Percentiles rank a stretch among this genome's conserved stretches.
These are phyloP conservation scores for Pluvialis apricaria DNA, from an alignment of 2,113 vertebrate species.

Conservation along the genomic window DNA sequence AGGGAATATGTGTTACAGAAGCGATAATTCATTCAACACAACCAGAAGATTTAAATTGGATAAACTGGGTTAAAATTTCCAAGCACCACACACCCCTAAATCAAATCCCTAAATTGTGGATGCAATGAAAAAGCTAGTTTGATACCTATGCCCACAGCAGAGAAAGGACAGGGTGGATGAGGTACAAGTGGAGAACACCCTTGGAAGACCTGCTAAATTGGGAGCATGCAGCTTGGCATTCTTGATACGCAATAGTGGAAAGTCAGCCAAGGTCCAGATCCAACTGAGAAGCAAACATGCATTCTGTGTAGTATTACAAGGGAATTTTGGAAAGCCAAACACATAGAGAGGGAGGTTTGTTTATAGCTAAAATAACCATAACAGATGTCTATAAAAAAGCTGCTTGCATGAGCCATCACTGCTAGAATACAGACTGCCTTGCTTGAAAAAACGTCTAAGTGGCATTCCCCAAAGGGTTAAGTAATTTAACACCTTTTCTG, in stretches of 20 bases:
- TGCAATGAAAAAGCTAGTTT: neutral
- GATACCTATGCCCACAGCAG: neutral
- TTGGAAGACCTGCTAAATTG: neutral
- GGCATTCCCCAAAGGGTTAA: neutral
- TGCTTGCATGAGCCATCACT: neutral
- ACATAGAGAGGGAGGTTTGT: neutral
- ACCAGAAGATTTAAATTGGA: neutral
- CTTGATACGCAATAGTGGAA: neutral
- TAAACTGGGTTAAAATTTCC: neutral
- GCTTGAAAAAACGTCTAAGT: neutral
- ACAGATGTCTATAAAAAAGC: neutral
- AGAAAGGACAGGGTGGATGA: neutral
- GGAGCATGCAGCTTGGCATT: neutral
- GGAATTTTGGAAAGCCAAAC: neutral
- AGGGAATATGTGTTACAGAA: neutral
- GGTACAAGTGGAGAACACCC: neutral
- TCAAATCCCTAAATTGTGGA: neutral
- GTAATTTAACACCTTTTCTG: neutral
- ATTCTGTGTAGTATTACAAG: neutral
- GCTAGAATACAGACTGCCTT: neutral
- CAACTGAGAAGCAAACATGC: neutral
- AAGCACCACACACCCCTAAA: neutral
- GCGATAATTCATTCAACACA: neutral
- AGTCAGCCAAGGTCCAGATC: neutral
- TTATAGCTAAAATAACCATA: neutral